Evolutionary conservation across 2,113 vertebrate genomes (phyloP), one percentile per base, ranked within the genome.

Genomic region (Puffinus mauretanicus): DNA sequence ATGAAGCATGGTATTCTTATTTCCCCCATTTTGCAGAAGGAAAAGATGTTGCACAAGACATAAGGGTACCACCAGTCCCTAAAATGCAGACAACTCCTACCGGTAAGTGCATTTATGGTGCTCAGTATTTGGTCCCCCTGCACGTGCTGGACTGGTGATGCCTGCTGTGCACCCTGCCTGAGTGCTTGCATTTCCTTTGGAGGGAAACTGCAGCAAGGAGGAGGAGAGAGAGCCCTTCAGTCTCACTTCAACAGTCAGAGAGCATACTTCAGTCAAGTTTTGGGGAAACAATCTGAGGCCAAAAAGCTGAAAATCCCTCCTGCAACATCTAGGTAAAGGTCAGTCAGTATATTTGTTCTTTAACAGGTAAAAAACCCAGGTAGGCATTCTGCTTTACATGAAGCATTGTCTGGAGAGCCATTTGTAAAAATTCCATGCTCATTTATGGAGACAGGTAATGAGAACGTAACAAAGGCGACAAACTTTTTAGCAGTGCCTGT

Each of bases 121-220:
- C 34, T 77, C 65, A 52, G 24, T 16, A 71, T 4, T 44, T 46
- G 44, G 29, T 71, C 3, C 8, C 8, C 26, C 10, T 40, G 30
- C 17, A 24, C 0, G 2, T 29, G 34, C 46, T 2, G 3, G 42
- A 29, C 16, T 44, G 27, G 10, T 29, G n/a, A n/a, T 20, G 32
- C 15, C 32, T 10, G 24, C 44, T 1, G 4, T 16, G 27, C 51
- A 38, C 22, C 36, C 67, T 52, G 34, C 19, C 51, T 8, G 19
- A n/a, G 52, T 10, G 38, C 49, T 22, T 32, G 11, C 8, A 9
- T 66, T 66, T 51, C 29, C 32, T 44, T 55, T 57, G 54, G 61
- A 46, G 24, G 27, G 32, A 58, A 70, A 82, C n/a, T 34, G 7
- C 44, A 71, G 49, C 12, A 34, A 40, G 24, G 16, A 58, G 61